Evolutionary conservation across 2,888 invertebrate genomes (phyloP), one percentile per base, ranked within the genome.

Genomic region (Habroteleia sp.): DNA sequence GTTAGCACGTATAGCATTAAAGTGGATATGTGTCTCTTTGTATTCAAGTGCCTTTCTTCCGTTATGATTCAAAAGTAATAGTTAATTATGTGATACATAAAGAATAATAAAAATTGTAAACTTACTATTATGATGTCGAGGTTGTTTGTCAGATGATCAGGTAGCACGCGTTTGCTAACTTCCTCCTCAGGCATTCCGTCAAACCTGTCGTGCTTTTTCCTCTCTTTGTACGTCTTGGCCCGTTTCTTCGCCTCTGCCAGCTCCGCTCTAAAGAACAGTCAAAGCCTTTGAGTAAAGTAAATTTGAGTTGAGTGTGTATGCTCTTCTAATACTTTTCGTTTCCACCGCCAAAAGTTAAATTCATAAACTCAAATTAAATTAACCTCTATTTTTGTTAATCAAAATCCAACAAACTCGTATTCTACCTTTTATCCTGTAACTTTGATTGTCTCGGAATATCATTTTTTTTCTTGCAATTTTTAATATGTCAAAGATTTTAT

Each of bases 41-140:
- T n/a, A n/a, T n/a, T n/a, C n/a, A n/a, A n/a, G n/a, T n/a, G n/a
- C 20, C 27, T 41, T 20, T 11, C 10, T 39, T 25, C 33, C 3
- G 8, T 14, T 39, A 16, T 39, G 13, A 29, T 46, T 50, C 10
- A 10, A 62, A 29, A 17, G 27, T 23, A 23, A 39, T 39, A 8
- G 25, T 27, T 42, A 65, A 63, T 65, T 37, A 58, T 16, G 62
- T 37, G n/a, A 29, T 17, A 20, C 5, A 42, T n/a, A 50, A 41
- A 41, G 58, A 73, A 66, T 37, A 58, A 41, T 35, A 62, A 74
- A 60, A 68, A 68, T 23, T 60, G 54, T 35, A 7, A 91, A 95
- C 97, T 96, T 93, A 98, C 98, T 92, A 98, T 97, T 89, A 98
- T 95, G 90, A 98, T 97, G 92, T 99, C 98, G 89, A 98, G 93